Evolutionary conservation across 1,140 invertebrate genomes (phyloP), one percentile per base, ranked within the genome.

Genomic region (Rhopalosiphum maidis): DNA sequence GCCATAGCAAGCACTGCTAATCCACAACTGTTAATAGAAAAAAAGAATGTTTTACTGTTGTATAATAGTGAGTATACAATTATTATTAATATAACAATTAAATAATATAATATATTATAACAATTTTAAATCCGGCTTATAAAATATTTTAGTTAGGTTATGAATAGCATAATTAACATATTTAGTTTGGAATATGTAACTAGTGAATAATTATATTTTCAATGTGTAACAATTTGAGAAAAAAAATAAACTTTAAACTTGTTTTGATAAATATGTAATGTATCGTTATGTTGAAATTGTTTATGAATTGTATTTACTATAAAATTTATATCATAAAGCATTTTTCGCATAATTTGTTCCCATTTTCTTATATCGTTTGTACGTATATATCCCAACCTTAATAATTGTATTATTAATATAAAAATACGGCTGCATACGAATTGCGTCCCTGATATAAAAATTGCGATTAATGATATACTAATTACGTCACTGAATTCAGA

Each of bases 1-100:
- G 89, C 89, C 89, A 90, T 90, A 35, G 89, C 89, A 15, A 90
- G 37, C 7, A 68, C 89, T 43, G 89, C 89, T 21, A 90, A n/a
- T 46, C 89, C 89, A 68, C 89, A 90, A 43, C 89, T 90, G 41
- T 43, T 43, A 23, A 18, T 77, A 77, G 30, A n/a, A 77, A 77
- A 77, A n/a, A 25, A 60, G 18, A 68, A n/a, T 15, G 30, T n/a
- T 68, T 11, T 30, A 30, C 25, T 68, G 60, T 9, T 60, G 9
- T 41, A 41, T 41, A 41, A 41, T 41, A 41, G 41, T 41, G 41
- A 41, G 41, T 41, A 41, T 41, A 41, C 41, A 41, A 41, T 41
- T 41, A 41, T 41, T 41, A 41, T 41, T 41, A 41, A 2, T 41
- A 41, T 41, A 41, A 41, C 41, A 41, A 41, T 3, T 41, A 41